phyloP scores from a whole-genome alignment of 2,888 invertebrate genomes.

The Drepana falcataria region DNA sequence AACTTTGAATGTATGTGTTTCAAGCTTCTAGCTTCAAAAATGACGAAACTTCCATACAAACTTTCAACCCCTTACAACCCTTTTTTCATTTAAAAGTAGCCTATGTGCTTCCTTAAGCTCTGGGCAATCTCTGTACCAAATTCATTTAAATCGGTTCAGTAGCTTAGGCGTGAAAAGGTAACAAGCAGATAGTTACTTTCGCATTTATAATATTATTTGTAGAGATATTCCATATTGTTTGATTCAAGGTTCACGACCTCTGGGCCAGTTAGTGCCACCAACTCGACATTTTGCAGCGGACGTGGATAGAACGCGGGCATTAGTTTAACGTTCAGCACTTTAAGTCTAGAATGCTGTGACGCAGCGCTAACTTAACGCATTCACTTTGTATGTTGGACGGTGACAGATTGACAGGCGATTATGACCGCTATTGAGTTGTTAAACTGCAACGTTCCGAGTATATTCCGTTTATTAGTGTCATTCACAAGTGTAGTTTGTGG shows the following conservation, averaged over 20 bases:
- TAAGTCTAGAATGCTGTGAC: constrained; percentile 52
- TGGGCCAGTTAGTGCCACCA: constrained; percentile 38
- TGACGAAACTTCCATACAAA: no score
- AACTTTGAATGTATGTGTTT: no score
- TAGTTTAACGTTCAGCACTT: constrained; percentile 63
- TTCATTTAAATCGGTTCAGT: no score
- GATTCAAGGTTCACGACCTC: constrained; percentile 27
- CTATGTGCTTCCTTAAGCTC: no score
- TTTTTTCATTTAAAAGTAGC: no score
- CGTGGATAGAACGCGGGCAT: constrained; percentile 57
- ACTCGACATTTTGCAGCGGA: constrained; percentile 50
- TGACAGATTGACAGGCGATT: constrained; percentile 57
- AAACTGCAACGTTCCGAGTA: constrained; percentile 31
- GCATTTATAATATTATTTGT: no score
- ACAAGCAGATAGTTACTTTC: no score
- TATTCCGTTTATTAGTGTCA: constrained; percentile 47
- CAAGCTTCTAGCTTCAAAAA: no score
- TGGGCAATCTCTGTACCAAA: no score
- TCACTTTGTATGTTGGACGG: constrained; percentile 42
- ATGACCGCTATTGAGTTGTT: constrained; percentile 51
- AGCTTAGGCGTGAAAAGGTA: no score
- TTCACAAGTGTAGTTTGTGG: constrained; percentile 23
- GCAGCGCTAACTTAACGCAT: constrained; percentile 41
- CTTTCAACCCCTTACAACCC: no score
- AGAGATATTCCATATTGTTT: no score